These are phyloP conservation scores for Chaetura pelagica DNA, from an alignment of 2,113 vertebrate genomes.

Conservation along the genomic window DNA sequence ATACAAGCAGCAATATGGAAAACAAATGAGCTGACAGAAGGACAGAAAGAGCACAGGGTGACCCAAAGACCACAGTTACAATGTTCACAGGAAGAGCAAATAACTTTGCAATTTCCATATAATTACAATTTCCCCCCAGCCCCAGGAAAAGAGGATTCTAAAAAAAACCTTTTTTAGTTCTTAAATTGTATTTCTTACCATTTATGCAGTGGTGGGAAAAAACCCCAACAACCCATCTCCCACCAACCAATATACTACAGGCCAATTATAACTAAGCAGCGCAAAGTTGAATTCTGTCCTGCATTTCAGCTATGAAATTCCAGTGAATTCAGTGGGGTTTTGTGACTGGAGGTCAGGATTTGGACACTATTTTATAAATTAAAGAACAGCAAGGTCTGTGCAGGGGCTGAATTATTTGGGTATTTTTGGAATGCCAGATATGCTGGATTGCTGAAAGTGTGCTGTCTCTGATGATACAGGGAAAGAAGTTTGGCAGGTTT, in stretches of 20 bases:
- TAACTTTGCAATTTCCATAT: background rate
- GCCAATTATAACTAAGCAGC: background rate
- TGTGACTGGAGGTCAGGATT: background rate
- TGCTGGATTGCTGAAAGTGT: background rate
- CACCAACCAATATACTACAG: background rate
- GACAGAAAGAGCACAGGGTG: background rate
- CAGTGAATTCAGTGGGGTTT: background rate
- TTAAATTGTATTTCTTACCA: background rate
- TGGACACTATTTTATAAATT: background rate
- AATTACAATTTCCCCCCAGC: background rate
- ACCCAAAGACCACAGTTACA: background rate
- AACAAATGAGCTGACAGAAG: constrained; percentile 32
- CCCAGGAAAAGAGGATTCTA: background rate
- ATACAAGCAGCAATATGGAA: constrained; percentile 20
- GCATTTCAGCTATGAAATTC: background rate
- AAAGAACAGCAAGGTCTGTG: background rate
- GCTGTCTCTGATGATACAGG: background rate
- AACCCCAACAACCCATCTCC: background rate
- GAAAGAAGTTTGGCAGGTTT: background rate
- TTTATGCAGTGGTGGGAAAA: background rate
- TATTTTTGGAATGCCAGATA: background rate
- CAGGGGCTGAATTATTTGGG: background rate
- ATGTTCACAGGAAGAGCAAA: background rate
- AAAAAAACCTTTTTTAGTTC: background rate
- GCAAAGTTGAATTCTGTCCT: background rate